Evolutionary conservation across 2,113 vertebrate genomes (phyloP).

Genomic region (Sinocyclocheilus maitianheensis): DNA sequence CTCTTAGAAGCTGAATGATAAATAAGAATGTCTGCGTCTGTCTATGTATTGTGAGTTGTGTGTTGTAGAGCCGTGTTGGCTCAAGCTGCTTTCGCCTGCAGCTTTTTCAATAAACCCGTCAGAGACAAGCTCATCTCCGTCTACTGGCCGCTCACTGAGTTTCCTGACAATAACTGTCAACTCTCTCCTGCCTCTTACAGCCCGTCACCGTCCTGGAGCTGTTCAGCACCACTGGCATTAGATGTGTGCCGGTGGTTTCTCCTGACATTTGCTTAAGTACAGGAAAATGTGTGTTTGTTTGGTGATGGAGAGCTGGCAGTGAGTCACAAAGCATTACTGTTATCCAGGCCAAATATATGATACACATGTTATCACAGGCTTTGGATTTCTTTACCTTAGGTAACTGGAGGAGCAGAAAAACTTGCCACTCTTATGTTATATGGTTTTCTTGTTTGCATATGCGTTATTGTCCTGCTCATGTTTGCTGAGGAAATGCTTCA

Average conservation of each 20-base stretch:
- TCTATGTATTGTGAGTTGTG: not conserved
- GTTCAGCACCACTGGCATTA: not conserved
- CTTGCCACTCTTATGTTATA: not conserved
- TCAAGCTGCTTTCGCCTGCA: conserved; percentile 53
- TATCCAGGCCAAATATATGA: not conserved
- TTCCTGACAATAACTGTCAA: conserved; percentile 65
- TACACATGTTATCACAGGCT: not conserved
- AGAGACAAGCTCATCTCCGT: conserved; percentile 60
- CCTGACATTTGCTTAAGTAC: conserved; percentile 9
- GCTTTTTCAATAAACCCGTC: conserved; percentile 64
- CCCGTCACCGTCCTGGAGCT: not conserved
- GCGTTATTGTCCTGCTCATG: not conserved
- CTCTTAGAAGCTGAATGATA: not conserved
- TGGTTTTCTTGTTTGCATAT: not conserved
- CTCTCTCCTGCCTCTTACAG: conserved; percentile 32
- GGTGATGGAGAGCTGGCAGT: not conserved
- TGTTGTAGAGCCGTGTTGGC: conserved; percentile 43
- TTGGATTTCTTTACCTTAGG: not conserved
- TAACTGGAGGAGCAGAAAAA: not conserved
- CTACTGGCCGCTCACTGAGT: conserved; percentile 61
- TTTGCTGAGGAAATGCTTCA: not conserved
- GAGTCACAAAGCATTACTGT: not conserved
- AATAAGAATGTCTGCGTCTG: not conserved
- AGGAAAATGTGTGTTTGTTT: conserved; percentile 14
- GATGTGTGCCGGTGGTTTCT: conserved; percentile 18